Evolutionary conservation across 2,797 vertebrate genomes (phyloP).

Genomic region (Typhlichthys eigenmanni): DNA sequence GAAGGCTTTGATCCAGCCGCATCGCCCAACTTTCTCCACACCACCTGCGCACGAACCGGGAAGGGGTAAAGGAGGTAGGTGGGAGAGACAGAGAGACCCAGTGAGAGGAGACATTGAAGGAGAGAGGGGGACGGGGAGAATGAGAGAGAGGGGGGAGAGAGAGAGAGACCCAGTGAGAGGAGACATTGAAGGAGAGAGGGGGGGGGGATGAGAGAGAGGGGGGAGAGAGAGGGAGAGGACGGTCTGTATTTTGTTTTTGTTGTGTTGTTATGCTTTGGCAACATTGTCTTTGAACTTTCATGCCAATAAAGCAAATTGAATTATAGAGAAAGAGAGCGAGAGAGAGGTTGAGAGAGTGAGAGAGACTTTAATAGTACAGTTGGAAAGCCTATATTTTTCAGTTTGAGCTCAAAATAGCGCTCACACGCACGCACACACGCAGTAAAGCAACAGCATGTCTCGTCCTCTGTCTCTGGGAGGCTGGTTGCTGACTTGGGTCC

Average conservation of each 20-base stretch:
- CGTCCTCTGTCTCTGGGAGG: conserved; percentile 23
- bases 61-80: not conserved
- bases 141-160: too few species aligned
- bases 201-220: conserved; percentile 4
- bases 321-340: not conserved
- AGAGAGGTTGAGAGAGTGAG: conserved; percentile 1
- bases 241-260: too few species aligned
- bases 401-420: conserved; percentile 43
- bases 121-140: too few species aligned
- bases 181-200: too few species aligned
- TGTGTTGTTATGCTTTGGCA: too few species aligned
- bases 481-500: conserved; percentile 2
- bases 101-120: conserved; percentile 10
- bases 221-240: not conserved
- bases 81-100: conserved; percentile 4
- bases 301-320: too few species aligned
- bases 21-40: conserved; percentile 96
- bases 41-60: conserved; percentile 79
- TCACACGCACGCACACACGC: conserved; percentile 9
- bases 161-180: too few species aligned
- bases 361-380: conserved; percentile 23
- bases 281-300: too few species aligned
- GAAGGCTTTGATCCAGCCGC: conserved; percentile 94
- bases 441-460: conserved; percentile 18
- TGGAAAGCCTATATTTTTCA: conserved; percentile 50